These are phyloP conservation scores for Chironomus tentans DNA, from an alignment of 2,888 invertebrate species.

Conservation along the genomic window DNA sequence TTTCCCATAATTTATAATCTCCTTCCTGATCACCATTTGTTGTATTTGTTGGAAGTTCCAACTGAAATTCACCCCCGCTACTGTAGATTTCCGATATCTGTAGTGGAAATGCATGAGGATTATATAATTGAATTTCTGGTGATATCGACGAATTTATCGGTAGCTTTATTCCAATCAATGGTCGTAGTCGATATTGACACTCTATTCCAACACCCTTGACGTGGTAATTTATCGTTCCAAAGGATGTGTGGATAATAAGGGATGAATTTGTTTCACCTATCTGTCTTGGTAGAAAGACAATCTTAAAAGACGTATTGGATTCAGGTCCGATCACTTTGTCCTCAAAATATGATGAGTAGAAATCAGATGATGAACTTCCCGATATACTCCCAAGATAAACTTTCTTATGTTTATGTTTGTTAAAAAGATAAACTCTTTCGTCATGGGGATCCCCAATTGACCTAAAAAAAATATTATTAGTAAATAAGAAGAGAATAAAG, in stretches of 20 bases:
- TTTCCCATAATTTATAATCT: slow-evolving; percentile 76
- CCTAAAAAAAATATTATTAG: background rate
- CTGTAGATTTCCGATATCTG: slow-evolving; percentile 78
- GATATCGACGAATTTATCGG: slow-evolving; percentile 86
- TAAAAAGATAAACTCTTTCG: slow-evolving; percentile 77
- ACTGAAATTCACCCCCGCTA: slow-evolving; percentile 81
- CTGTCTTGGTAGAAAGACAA: slow-evolving; percentile 88
- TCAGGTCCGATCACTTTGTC: slow-evolving; percentile 88
- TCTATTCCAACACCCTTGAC: slow-evolving; percentile 77
- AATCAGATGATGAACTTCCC: slow-evolving; percentile 78
- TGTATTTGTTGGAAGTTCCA: slow-evolving; percentile 60
- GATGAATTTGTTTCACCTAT: slow-evolving; percentile 80
- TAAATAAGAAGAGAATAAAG: background rate
- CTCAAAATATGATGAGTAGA: slow-evolving; percentile 95
- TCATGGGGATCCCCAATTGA: slow-evolving; percentile 81
- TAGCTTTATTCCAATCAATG: slow-evolving; percentile 80
- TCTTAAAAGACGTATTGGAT: slow-evolving; percentile 90
- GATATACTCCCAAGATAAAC: slow-evolving; percentile 90
- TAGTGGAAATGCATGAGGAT: slow-evolving; percentile 79
- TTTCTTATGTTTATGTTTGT: slow-evolving; percentile 75
- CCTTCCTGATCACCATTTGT: slow-evolving; percentile 61
- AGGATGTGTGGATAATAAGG: slow-evolving; percentile 89
- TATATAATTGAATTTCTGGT: slow-evolving; percentile 85
- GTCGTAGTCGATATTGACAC: slow-evolving; percentile 85
- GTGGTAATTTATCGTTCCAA: slow-evolving; percentile 80